These are phyloP conservation scores for Rhynchonycteris naso DNA, from an alignment of 2,797 vertebrate species.

Conservation along the genomic window DNA sequence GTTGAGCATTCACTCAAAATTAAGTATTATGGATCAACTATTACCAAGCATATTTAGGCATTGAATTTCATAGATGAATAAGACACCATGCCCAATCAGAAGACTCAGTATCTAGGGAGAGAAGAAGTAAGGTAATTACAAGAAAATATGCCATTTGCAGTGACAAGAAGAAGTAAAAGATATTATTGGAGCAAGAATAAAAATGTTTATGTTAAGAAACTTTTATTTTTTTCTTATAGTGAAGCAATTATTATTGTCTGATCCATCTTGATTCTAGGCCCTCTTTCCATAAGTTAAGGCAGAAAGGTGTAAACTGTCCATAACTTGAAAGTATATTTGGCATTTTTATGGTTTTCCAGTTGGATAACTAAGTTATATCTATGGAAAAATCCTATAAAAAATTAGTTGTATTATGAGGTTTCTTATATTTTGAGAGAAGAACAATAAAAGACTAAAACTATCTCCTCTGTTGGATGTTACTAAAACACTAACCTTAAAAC, in stretches of 20 bases:
- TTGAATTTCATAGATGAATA: not conserved
- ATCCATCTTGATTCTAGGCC: not conserved
- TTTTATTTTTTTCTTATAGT: not conserved
- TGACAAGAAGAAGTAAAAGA: not conserved
- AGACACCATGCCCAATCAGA: not conserved
- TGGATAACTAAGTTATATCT: not conserved
- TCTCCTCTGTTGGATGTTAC: not conserved
- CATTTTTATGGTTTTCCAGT: not conserved
- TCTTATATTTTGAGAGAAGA: not conserved
- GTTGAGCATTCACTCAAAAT: not conserved
- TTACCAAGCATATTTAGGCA: not conserved
- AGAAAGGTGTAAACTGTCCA: not conserved
- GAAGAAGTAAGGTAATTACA: not conserved
- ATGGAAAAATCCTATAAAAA: not conserved
- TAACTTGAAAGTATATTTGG: not conserved
- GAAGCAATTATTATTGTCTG: not conserved
- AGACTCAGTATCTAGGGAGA: not conserved
- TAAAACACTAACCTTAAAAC: not conserved
- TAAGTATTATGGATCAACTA: not conserved
- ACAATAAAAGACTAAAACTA: not conserved
- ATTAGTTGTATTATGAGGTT: not conserved
- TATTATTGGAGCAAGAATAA: not conserved
- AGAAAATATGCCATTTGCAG: not conserved
- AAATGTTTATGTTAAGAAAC: not conserved
- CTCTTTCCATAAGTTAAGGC: not conserved